Evolutionary conservation across 2,113 vertebrate species (phyloP).

Genomic region (Atractosteus spatula): DNA sequence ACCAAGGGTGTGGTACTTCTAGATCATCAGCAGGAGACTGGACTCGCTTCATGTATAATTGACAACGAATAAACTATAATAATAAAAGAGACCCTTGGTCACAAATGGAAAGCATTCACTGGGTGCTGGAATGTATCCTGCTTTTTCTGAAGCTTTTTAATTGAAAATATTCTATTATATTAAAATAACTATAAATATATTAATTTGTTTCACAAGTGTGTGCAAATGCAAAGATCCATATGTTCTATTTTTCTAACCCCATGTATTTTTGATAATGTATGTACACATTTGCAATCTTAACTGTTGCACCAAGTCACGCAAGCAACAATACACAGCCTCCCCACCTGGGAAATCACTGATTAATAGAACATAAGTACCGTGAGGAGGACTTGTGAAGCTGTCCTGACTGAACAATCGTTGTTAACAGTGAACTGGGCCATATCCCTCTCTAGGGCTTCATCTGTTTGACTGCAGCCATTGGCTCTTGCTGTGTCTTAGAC

Average conservation of each 20-base stretch:
- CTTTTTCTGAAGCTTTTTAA: conserved; percentile 9
- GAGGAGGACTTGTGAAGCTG: conserved; percentile 23
- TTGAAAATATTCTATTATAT: conserved; percentile 26
- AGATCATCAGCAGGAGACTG: not conserved
- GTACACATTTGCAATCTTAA: conserved; percentile 14
- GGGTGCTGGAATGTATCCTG: conserved; percentile 3
- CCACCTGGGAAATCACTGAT: conserved; percentile 33
- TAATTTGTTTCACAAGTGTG: conserved; percentile 50
- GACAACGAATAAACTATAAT: conserved; percentile 26
- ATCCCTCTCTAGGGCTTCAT: conserved; percentile 64
- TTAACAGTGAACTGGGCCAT: conserved; percentile 33
- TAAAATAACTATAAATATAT: conserved; percentile 50
- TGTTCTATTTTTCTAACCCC: conserved; percentile 72
- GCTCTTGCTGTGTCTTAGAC: conserved; percentile 56
- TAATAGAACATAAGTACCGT: conserved; percentile 24
- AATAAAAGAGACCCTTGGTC: conserved; percentile 10
- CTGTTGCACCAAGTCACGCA: conserved; percentile 21
- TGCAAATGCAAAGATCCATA: conserved; percentile 70
- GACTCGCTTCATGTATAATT: conserved; percentile 23
- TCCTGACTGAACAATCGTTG: conserved; percentile 38
- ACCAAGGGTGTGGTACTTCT: conserved; percentile 18
- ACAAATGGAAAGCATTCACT: not conserved
- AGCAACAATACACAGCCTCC: conserved; percentile 45
- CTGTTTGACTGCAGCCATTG: conserved; percentile 58
- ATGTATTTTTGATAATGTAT: conserved; percentile 54